Evolutionary conservation across 2,113 vertebrate species (phyloP).

Genomic region (Seriola rivoliana): DNA sequence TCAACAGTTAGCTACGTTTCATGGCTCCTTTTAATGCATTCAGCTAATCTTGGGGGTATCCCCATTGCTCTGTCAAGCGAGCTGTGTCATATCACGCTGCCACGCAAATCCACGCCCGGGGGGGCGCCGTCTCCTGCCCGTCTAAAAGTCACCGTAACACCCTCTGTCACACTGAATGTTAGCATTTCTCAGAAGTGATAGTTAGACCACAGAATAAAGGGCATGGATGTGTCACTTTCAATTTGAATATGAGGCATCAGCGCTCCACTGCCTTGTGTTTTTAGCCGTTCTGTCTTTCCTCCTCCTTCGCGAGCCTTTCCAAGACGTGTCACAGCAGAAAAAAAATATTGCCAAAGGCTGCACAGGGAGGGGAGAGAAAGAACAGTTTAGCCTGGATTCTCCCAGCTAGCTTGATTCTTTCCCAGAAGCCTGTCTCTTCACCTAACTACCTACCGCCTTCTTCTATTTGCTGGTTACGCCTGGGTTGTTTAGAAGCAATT

Average conservation of each 20-base stretch:
- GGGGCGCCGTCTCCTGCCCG: constrained; percentile 53
- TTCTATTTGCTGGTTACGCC: constrained; percentile 81
- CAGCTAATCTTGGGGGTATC: constrained; percentile 68
- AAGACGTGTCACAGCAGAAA: constrained; percentile 42
- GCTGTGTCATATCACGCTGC: constrained; percentile 75
- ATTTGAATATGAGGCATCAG: constrained; percentile 79
- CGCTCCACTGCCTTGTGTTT: constrained; percentile 48
- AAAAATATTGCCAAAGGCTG: constrained; percentile 60
- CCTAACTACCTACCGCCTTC: constrained; percentile 66
- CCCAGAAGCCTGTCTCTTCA: constrained; percentile 64
- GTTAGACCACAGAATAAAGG: constrained; percentile 77
- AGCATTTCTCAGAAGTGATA: constrained; percentile 75
- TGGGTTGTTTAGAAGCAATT: constrained; percentile 86
- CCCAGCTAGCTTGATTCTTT: constrained; percentile 48
- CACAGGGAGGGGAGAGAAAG: constrained; percentile 46
- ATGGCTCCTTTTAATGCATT: constrained; percentile 70
- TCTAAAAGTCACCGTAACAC: constrained; percentile 80
- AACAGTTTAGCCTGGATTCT: constrained; percentile 54
- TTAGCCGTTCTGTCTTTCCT: constrained; percentile 32
- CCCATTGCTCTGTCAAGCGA: constrained; percentile 72
- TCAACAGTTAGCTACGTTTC: constrained; percentile 73
- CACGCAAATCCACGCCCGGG: constrained; percentile 60
- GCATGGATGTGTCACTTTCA: constrained; percentile 74
- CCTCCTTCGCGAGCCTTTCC: constrained; percentile 39
- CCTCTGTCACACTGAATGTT: constrained; percentile 80